A percentile compares a stretch with the other conserved stretches of the same genome.
phyloP scores from a whole-genome alignment of 1,140 invertebrate species.

The Uloborus diversus region DNA sequence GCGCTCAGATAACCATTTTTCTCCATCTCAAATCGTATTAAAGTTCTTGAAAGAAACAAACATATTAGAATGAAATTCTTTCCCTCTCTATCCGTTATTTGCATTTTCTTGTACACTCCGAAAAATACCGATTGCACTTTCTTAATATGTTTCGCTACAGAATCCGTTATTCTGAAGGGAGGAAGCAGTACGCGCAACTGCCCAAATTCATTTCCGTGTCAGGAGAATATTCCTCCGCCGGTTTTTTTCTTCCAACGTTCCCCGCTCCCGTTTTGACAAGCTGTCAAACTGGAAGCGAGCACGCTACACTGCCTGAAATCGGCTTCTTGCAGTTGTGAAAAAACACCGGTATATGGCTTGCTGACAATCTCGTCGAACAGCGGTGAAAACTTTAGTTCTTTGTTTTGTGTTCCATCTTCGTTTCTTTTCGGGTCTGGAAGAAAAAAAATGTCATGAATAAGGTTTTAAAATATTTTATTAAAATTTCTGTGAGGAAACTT shows the following conservation, averaged over 20 bases:
- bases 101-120: not conserved
- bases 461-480: no score
- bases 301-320: not conserved
- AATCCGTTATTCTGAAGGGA: not conserved
- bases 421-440: no score
- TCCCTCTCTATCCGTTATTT: not conserved
- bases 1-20: no score
- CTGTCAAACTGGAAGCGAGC: constrained; percentile 24
- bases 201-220: constrained; percentile 40
- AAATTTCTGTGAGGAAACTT: no score
- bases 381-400: no score
- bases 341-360: not conserved
- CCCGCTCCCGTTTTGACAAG: constrained; percentile 32
- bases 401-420: no score
- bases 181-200: constrained; percentile 29
- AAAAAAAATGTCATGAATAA: no score
- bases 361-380: constrained; percentile 14
- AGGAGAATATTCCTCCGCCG: constrained; percentile 34
- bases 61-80: not conserved
- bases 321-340: not conserved
- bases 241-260: constrained; percentile 1
- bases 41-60: not conserved
- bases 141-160: not conserved
- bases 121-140: not conserved
- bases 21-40: no score